Base-by-base conservation (phyloP, 2,888 invertebrate genomes). In the Brenthis hecate region DNA sequence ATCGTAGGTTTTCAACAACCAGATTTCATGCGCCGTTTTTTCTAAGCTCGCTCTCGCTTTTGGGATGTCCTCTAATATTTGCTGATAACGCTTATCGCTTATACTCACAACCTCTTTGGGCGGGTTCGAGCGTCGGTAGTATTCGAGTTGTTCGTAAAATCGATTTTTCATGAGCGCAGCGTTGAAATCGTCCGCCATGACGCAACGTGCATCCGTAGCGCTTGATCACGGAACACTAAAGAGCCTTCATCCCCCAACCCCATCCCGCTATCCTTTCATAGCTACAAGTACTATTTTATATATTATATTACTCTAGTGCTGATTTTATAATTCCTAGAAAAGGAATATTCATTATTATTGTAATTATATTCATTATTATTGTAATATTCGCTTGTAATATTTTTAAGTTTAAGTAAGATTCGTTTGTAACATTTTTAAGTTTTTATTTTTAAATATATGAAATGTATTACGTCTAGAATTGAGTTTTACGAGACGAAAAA, bases 91-190 rank as follows among this genome's bases (percentile, higher is more conserved):
- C 53, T 43, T 8, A 28, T 62, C 62, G 62, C 54, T 62, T 62
- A 62, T 53, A 23, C 36, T 62, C 53, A 36, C 36, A 54, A 19
- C 16, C 5, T 5, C 13, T 14, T 36, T 62, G 14, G 62, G 53
- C 62, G 62, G 62, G 8, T 53, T 51, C 19, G 62, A 53, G 19
- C 62, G 62, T 54, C 62, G 53, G 36, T 54, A 54, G n/a, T 43
- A 3, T 36, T 62, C 62, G 62, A 62, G 62, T 62, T 43, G 62
- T 43, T 62, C 62, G 36, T 62, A 62, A 54, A 62, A 62, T 62
- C 62, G 62, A 62, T 62, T 62, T 62, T 62, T 62, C 62, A 62
- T 62, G 53, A 62, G 62, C 62, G 51, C 53, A 53, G 62, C 54
- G 62, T 53, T 62, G 32, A 62, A 53, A 54, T 32, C 53, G 62